Evolutionary conservation across 1,140 invertebrate genomes (phyloP).

Genomic region (Uloborus diversus): DNA sequence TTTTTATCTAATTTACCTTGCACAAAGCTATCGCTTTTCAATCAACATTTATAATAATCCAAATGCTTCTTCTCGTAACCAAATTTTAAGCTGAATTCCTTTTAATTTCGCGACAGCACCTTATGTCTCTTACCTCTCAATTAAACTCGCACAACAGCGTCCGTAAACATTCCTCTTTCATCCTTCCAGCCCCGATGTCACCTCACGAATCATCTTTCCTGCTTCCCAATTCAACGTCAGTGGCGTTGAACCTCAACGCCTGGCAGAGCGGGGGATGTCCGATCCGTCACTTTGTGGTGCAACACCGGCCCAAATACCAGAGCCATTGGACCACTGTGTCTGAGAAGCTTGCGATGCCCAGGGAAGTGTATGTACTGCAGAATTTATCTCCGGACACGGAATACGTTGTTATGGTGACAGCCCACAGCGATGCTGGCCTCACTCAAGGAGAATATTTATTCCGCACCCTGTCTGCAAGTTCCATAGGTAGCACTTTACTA

Average conservation of each 20-base stretch:
- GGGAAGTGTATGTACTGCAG: slow-evolving; percentile 9
- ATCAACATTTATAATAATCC: no score
- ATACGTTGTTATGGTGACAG: slow-evolving; percentile 56
- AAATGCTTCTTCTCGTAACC: no score
- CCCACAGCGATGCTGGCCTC: slow-evolving; percentile 55
- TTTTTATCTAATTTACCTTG: no score
- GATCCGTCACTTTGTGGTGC: slow-evolving; percentile 69
- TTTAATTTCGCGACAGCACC: no score
- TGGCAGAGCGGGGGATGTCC: slow-evolving; percentile 75
- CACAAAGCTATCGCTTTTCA: no score
- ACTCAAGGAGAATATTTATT: slow-evolving; percentile 55
- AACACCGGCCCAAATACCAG: slow-evolving; percentile 73
- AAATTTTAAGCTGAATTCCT: no score
- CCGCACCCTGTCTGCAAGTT: slow-evolving; percentile 8
- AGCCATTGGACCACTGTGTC: slow-evolving; percentile 87
- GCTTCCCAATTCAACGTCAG: slow-evolving; percentile 65
- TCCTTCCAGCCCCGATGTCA: slow-evolving; percentile 59
- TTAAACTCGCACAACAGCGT: no score
- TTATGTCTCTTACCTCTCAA: no score
- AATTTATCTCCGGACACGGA: slow-evolving; percentile 49
- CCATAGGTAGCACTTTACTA: no score
- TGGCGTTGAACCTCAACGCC: slow-evolving; percentile 66
- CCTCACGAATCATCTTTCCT: slow-evolving; percentile 59
- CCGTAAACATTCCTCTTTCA: no score
- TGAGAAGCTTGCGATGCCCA: slow-evolving; percentile 56